Evolutionary conservation across 1,140 invertebrate genomes (phyloP).

Genomic region (Caenorhabditis inopinata): DNA sequence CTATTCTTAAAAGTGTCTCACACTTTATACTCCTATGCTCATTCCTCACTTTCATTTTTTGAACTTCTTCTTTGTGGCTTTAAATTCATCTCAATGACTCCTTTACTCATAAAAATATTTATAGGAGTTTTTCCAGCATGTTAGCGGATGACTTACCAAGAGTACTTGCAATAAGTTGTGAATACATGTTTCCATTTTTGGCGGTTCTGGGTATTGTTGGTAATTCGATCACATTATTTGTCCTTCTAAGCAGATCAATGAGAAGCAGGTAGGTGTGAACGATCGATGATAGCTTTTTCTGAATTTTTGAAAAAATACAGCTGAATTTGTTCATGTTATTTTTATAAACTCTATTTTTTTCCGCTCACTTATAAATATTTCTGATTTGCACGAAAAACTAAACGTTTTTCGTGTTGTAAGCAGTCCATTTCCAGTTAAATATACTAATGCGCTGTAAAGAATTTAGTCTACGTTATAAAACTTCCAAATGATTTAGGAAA

Average conservation of each 20-base stretch:
- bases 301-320: too few relatives aligned
- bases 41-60: neutral
- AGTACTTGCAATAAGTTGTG: neutral
- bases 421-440: too few relatives aligned
- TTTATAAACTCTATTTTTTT: too few relatives aligned
- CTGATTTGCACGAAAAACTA: too few relatives aligned
- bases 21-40: neutral
- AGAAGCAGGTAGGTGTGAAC: neutral
- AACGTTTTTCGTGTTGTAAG: too few relatives aligned
- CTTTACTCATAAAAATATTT: neutral
- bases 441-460: too few relatives aligned
- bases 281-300: neutral
- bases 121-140: neutral
- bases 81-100: neutral
- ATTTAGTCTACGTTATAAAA: too few relatives aligned
- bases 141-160: neutral
- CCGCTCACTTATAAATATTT: too few relatives aligned
- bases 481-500: too few relatives aligned
- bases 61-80: neutral
- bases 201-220: neutral
- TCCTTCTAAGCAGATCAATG: neutral
- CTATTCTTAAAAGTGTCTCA: neutral
- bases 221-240: conserved; percentile 1
- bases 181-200: conserved; percentile 7
- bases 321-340: too few relatives aligned